Evolutionary conservation across 2,888 invertebrate genomes (phyloP), one percentile per base, ranked within the genome.

Genomic region (Cheilosia variabilis): DNA sequence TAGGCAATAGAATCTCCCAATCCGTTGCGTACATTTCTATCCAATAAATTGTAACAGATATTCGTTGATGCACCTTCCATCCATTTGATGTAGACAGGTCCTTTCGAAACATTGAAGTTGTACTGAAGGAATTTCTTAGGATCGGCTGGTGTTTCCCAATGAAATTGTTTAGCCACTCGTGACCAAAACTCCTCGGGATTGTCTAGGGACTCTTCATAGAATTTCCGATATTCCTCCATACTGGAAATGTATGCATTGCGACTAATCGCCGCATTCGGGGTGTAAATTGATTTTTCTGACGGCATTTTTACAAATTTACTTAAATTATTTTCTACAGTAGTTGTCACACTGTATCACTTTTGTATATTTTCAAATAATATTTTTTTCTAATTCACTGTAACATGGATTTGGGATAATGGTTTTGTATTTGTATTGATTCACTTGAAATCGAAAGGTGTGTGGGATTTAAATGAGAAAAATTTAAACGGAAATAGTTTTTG

Each of bases 21-120:
- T 17, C 98, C 98, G 88, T 95, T 96, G 89, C 96, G 95, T 71
- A 99, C 95, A 92, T 98, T 97, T 87, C 97, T 95, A 93, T 99
- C 99, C 88, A 99, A 93, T 66, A 97, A 94, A 93, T 99, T 99
- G 93, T 98, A 99, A 91, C 97, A 97, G 87, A 99, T 95, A 92
- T 99, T 99, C 50, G 99, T 99, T 45, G 96, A 95, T 4, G 97
- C 97, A 10, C 98, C 99, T 89, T 97, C 96, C 96, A 99, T 95
- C 97, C 98, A 99, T 92, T 97, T 97, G 57, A 98, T 96, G 89
- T 94, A 97, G 89, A 99, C 96, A 13, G 96, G 96, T 63, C 99
- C 99, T 91, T 97, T 96, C 87, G 94, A 94, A 62, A 96, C 92
- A 92, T 99, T 96, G 91, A 99, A 99, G 93, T 99, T 99, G 92